Evolutionary conservation across 2,888 invertebrate species (phyloP), one percentile per base, ranked within the genome.

Genomic region (Metellina segmentata): DNA sequence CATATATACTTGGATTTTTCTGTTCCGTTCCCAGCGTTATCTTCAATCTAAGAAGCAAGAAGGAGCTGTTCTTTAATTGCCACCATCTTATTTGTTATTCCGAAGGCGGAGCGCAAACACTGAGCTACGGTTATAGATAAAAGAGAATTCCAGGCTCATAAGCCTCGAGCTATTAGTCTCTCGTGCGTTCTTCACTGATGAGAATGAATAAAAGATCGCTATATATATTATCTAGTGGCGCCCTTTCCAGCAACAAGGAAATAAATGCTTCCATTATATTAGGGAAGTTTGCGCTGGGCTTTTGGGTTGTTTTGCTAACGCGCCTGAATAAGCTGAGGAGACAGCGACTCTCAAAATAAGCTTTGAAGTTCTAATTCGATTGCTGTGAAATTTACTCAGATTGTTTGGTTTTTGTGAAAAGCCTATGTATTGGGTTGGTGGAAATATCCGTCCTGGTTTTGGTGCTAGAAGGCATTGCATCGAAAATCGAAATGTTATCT

Each of bases 121-220:
- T 34, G 52, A 77, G 61, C 61, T 34, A 79, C 53, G 79, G 61
- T 13, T 13, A 16, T 20, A 34, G 61, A 79, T 79, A 61, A 79
- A 79, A 20, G 79, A 61, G 79, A 61, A 79, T 79, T 79, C 79
- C 34, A 61, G 19, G 79, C 34, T 61, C 20, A 79, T 79, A 79
- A 79, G 61, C 79, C 61, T 53, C 13, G 20, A 13, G 61, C 79
- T 79, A 79, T 79, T 79, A 79, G 79, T 79, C 61, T 79, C 79
- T 61, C 34, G 69, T 20, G 79, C 61, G 61, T 79, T 61, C 20
- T 61, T 79, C 61, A 34, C 34, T 61, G 61, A 79, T 79, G 61
- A 61, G 53, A 79, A 79, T 79, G 79, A 61, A 79, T 79, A 79
- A 79, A 79, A 79, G 79, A 79, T 79, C 13, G 7, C 79, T 8